Evolutionary conservation across 2,888 invertebrate genomes (phyloP).

Genomic region (Tanypteryx hageni): DNA sequence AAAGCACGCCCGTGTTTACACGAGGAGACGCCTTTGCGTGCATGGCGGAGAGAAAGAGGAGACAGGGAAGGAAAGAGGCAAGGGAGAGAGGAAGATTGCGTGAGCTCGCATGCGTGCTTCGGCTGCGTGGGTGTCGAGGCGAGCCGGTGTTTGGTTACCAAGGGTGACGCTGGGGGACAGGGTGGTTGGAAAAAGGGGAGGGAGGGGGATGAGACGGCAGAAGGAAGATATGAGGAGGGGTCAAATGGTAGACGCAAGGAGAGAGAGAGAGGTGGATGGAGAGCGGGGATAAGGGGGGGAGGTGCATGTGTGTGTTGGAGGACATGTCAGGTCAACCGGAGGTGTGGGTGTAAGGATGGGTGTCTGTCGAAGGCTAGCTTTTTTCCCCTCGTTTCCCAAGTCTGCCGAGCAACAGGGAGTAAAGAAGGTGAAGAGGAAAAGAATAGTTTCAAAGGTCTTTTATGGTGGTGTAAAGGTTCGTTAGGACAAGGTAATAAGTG

Average conservation of each 20-base stretch:
- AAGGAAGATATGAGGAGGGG: neutral
- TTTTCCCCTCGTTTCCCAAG: neutral
- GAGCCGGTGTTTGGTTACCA: slow-evolving; percentile 1
- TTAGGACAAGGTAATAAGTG: neutral
- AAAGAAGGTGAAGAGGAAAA: neutral
- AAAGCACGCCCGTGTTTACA: slow-evolving; percentile 18
- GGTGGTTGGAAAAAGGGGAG: neutral
- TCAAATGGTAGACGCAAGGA: neutral
- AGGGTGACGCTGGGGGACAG: slow-evolving; percentile 29
- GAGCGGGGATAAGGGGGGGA: neutral
- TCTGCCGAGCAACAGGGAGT: slow-evolving; percentile 21
- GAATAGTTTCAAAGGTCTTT: neutral
- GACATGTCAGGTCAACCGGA: slow-evolving; percentile 18
- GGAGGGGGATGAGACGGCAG: no score
- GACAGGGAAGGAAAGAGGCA: neutral
- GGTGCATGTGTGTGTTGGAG: neutral
- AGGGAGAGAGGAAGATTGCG: neutral
- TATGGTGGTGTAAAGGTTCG: neutral
- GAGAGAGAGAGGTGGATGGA: no score
- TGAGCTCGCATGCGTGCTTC: slow-evolving; percentile 23
- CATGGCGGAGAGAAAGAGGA: neutral
- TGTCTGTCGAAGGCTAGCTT: neutral
- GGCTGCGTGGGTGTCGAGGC: slow-evolving; percentile 35
- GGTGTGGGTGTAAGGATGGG: neutral
- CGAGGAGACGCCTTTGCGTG: slow-evolving; percentile 21